Percentiles rank a stretch among this genome's conserved stretches.
Evolutionary conservation across 2,888 invertebrate genomes (phyloP).

Genomic region (Notodonta ziczac): DNA sequence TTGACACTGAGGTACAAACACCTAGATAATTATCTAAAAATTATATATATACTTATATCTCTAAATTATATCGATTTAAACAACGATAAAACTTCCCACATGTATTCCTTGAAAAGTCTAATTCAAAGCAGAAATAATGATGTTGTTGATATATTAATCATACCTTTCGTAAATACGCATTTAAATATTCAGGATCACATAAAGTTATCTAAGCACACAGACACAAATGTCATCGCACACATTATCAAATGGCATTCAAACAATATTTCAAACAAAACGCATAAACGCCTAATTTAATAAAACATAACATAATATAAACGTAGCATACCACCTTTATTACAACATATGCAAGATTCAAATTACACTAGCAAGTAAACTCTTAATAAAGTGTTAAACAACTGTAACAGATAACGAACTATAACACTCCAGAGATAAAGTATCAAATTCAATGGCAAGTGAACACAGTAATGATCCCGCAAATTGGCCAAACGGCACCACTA

Average conservation of each 20-base stretch:
- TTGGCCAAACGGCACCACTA: not conserved
- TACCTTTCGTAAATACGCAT: not conserved
- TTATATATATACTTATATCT: too few species aligned
- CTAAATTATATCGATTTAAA: too few species aligned
- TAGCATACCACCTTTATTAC: not conserved
- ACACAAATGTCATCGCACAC: not conserved
- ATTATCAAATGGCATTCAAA: not conserved
- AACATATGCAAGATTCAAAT: not conserved
- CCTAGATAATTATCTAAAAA: too few species aligned
- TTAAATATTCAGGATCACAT: constrained; percentile 1
- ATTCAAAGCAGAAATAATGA: not conserved
- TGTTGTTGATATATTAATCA: not conserved
- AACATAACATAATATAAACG: not conserved
- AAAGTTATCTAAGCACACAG: not conserved
- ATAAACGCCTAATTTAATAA: constrained; percentile 3
- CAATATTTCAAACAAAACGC: not conserved
- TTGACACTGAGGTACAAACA: too few species aligned
- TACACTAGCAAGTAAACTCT: not conserved
- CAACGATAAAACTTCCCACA: too few species aligned
- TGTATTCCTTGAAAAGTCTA: not conserved
- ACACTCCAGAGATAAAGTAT: not conserved
- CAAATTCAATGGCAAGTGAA: not conserved
- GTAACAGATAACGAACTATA: not conserved
- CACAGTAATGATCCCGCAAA: constrained; percentile 1
- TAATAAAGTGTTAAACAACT: not conserved